These are phyloP conservation scores for Regulus satrapa DNA, from an alignment of 2,113 vertebrate species.

Conservation along the genomic window DNA sequence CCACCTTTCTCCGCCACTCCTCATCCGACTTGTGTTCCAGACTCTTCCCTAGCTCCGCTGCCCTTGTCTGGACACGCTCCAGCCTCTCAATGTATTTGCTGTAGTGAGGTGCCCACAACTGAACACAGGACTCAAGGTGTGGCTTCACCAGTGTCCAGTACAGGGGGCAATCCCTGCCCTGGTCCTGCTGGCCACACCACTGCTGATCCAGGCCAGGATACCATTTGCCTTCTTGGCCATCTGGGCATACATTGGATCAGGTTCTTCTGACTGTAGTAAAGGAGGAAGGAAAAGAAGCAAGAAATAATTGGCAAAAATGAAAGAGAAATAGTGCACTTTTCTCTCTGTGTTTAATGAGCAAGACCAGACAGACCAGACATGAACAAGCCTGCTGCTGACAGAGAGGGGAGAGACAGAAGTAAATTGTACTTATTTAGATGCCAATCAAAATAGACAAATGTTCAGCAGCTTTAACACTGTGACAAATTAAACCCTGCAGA, in stretches of 20 bases:
- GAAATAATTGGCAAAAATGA: background rate
- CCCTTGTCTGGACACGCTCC: background rate
- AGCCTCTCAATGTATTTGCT: background rate
- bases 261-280: background rate
- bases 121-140: accelerated
- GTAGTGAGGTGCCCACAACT: background rate
- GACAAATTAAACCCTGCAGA: background rate
- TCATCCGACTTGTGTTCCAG: accelerated
- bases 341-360: background rate
- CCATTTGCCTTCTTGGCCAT: accelerated
- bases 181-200: background rate
- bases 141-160: accelerated
- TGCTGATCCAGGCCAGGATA: background rate
- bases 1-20: background rate
- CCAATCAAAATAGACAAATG: background rate
- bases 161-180: background rate
- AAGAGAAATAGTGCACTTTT: background rate
- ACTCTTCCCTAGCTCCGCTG: accelerated
- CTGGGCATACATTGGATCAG: accelerated
- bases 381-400: background rate
- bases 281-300: background rate
- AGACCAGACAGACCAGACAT: background rate
- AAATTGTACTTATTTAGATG: background rate
- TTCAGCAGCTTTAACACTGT: background rate
- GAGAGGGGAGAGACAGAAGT: background rate